phyloP scores from a whole-genome alignment of 2,888 invertebrate species.

The Spodoptera picta region DNA sequence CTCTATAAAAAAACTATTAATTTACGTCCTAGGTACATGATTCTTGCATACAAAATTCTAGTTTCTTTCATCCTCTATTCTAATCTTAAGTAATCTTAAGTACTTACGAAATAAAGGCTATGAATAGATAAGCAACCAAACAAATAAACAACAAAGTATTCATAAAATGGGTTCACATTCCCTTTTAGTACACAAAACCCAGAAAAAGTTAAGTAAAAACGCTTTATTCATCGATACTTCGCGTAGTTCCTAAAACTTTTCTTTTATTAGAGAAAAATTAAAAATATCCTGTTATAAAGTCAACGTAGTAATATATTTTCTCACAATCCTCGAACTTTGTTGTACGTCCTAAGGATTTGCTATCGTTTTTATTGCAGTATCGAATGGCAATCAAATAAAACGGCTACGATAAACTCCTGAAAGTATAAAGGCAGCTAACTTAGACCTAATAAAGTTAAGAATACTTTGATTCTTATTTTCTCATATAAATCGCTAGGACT shows the following conservation, averaged over 20 bases:
- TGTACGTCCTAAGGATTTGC: conserved; percentile 49
- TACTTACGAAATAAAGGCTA: no score
- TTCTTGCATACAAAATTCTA: no score
- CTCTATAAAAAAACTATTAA: no score
- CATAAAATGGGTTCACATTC: no score
- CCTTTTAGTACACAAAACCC: no score
- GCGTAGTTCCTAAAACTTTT: conserved; percentile 20
- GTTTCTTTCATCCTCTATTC: no score
- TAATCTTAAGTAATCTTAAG: no score
- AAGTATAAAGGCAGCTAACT: conserved; percentile 48
- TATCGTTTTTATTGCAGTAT: conserved; percentile 50
- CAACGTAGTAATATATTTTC: conserved; percentile 35
- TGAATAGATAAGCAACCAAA: no score
- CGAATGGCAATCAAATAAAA: conserved; percentile 51
- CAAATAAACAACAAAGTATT: no score
- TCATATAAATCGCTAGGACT: conserved; percentile 29
- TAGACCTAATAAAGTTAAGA: conserved; percentile 49
- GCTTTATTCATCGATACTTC: conserved; percentile 14
- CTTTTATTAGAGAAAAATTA: conserved; percentile 38
- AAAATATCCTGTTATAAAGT: conserved; percentile 49
- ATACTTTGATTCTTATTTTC: conserved; percentile 39
- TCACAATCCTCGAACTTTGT: conserved; percentile 46
- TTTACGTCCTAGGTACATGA: no score
- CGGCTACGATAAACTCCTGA: conserved; percentile 42
- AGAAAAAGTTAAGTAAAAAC: conserved; percentile 5